Conservation (phyloP, 53 echinoderm and acorn worm genomes). For the Astropecten irregularis region DNA sequence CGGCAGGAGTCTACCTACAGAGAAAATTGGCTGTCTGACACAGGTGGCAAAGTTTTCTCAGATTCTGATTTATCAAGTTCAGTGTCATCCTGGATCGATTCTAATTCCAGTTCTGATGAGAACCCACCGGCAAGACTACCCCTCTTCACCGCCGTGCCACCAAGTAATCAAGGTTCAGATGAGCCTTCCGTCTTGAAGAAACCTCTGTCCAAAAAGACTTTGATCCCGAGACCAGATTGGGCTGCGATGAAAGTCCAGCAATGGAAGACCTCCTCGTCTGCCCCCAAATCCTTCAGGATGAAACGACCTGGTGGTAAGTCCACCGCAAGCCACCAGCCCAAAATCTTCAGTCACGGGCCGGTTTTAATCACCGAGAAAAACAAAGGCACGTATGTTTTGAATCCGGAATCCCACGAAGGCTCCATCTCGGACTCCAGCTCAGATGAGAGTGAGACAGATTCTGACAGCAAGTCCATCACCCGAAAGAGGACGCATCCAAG, state of each 20-base stretch:
- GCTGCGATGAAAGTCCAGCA: conserved; percentile 49
- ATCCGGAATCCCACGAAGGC: conserved; percentile 1
- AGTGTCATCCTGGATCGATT: conserved; percentile 44
- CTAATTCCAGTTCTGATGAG: conserved; percentile 37
- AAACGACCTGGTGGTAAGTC: conserved; percentile 29
- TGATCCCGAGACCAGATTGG: conserved; percentile 35
- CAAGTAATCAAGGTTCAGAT: background rate
- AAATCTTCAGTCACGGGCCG: conserved; percentile 10
- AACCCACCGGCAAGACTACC: background rate
- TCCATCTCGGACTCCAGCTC: conserved; percentile 25
- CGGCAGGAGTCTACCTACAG: too few species aligned
- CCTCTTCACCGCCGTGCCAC: background rate
- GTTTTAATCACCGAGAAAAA: conserved; percentile 38
- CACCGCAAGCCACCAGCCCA: background rate
- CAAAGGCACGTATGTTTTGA: conserved; percentile 36
- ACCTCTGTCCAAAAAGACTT: background rate
- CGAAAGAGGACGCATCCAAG: conserved; percentile 2
- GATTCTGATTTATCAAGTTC: conserved; percentile 47
- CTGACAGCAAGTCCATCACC: background rate
- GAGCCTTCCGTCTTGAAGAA: background rate
- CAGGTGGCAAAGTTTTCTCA: background rate
- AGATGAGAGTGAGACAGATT: conserved; percentile 8
- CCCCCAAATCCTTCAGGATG: background rate
- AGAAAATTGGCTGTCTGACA: background rate
- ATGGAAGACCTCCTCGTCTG: conserved; percentile 13